A percentile compares a stretch with the other conserved stretches of the same genome.
Conservation (phyloP, 2,888 invertebrate genomes). For the Taenaris catops region DNA sequence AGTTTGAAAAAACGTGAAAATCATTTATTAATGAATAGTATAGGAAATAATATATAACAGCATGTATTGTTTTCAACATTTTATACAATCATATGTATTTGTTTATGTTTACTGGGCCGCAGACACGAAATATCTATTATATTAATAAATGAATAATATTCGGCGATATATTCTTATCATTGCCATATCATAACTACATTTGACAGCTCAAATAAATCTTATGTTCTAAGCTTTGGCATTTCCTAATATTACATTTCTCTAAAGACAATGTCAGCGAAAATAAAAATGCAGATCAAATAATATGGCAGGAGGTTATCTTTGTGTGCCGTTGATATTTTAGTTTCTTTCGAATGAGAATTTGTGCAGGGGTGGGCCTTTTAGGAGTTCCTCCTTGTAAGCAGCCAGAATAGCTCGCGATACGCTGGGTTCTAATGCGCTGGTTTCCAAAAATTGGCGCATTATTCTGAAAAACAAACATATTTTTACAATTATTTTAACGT, state of each 20-base stretch:
- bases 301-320: slow-evolving; percentile 15
- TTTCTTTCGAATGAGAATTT: slow-evolving; percentile 55
- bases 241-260: slow-evolving; percentile 8
- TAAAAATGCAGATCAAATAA: slow-evolving; percentile 7
- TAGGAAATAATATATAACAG: no score
- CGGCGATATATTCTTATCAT: slow-evolving; percentile 11
- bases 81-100: no score
- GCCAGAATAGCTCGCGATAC: slow-evolving; percentile 66
- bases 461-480: slow-evolving; percentile 45
- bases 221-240: slow-evolving; percentile 22
- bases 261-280: slow-evolving; percentile 6
- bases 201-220: slow-evolving; percentile 18
- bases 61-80: no score
- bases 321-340: slow-evolving; percentile 31
- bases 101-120: no score
- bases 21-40: no score
- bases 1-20: no score
- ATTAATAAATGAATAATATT: slow-evolving; percentile 4
- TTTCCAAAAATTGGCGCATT: slow-evolving; percentile 73
- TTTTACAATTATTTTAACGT: no score
- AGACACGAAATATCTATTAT: not conserved
- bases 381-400: slow-evolving; percentile 71
- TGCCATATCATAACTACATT: slow-evolving; percentile 3
- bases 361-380: slow-evolving; percentile 58
- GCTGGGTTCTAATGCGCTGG: slow-evolving; percentile 64